Evolutionary conservation across 2,888 invertebrate genomes (phyloP).

Genomic region (Thereva nobilitata): DNA sequence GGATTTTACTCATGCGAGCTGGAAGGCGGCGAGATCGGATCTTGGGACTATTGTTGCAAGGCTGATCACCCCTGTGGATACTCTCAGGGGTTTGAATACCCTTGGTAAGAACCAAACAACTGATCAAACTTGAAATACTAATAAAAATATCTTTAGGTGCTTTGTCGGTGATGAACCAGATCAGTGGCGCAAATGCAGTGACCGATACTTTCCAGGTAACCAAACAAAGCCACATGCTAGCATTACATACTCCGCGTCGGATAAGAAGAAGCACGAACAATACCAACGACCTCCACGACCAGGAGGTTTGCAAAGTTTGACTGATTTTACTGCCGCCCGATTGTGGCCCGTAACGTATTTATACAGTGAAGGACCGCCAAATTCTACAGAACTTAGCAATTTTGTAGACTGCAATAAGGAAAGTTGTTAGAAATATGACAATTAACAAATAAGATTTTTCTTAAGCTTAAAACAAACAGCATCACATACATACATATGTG

Average conservation of each 20-base stretch:
- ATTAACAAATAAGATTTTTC: no score
- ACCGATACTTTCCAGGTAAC: conserved; percentile 71
- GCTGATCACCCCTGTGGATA: conserved; percentile 83
- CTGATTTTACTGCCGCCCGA: conserved; percentile 59
- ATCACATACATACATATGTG: no score
- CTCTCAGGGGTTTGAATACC: conserved; percentile 78
- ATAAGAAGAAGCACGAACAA: conserved; percentile 47
- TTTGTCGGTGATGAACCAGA: conserved; percentile 77
- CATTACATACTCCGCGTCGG: conserved; percentile 37
- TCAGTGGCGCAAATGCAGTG: conserved; percentile 87
- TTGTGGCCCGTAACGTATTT: conserved; percentile 82
- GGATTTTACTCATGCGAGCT: conserved; percentile 86
- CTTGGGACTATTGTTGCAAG: conserved; percentile 87
- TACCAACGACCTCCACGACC: conserved; percentile 56
- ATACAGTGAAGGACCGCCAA: conserved; percentile 79
- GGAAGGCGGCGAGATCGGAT: conserved; percentile 69
- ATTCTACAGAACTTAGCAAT: conserved; percentile 63
- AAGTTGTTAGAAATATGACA: conserved; percentile 49
- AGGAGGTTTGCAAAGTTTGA: conserved; percentile 54
- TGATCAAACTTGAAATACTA: conserved; percentile 39
- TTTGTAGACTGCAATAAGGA: conserved; percentile 59
- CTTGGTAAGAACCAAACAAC: conserved; percentile 65
- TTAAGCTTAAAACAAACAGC: no score
- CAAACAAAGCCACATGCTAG: conserved; percentile 46
- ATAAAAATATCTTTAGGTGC: conserved; percentile 64